Evolutionary conservation across 2,113 vertebrate species (phyloP), one percentile per base, ranked within the genome.

Genomic region (Aix galericulata): DNA sequence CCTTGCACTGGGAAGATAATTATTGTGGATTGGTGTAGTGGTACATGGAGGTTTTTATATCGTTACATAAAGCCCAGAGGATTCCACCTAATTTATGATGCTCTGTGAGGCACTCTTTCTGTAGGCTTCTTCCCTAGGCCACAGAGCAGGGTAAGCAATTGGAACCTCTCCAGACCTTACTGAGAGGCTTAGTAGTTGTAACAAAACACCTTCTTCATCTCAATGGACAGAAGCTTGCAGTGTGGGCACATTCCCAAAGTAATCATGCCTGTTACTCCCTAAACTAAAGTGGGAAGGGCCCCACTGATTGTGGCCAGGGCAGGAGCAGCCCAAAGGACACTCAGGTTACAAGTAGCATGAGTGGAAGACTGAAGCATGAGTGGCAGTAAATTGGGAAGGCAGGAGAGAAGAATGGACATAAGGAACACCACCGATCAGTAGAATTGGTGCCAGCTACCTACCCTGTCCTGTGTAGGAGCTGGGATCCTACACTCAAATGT

Each of bases 381-480:
- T n/a, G 8, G 8, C 16, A 56, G 32, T 9, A 67, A 42, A 64
- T 66, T 36, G 31, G 21, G 29, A 17, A 85, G 44, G 81, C 11
- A 32, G 55, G 42, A 48, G 48, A 74, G 32, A 74, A 62, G 13
- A 76, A 84, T 31, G 5, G 21, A 75, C 55, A n/a, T 20, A 82
- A 82, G 38, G 21, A 67, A 46, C 38, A 86, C 20, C 13, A 66
- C 1, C 0, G 0, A 29, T 11, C 13, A 16, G 26, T 34, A 62
- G 55, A 74, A 58, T 3, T 34, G 11, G 10, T 75, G 20, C 29
- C 66, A 53, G 21, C 25, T 3, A 1, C 23, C 40, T 62, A 2
- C 3, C 0, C 46, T 84, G 64, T 62, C 73, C 46, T 48, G 46
- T 48, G 46, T 22, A 48, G 46, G 20, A 74, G 36, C 32, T 69